A percentile compares a stretch with the other conserved stretches of the same genome.
Evolutionary conservation across 1,140 invertebrate genomes (phyloP).

Genomic region (Polyergus mexicanus): DNA sequence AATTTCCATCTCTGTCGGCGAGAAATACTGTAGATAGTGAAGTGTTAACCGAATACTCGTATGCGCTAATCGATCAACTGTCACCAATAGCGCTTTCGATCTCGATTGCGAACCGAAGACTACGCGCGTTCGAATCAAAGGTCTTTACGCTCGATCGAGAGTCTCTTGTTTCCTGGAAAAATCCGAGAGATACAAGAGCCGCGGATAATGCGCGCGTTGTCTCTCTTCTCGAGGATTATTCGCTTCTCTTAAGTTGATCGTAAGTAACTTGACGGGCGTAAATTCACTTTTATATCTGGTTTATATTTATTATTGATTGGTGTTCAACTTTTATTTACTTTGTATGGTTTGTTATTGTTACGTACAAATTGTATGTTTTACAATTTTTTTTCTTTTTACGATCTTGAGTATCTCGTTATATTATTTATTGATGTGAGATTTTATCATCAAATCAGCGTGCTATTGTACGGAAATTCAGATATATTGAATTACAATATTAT

Average conservation of each 20-base stretch:
- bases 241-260: neutral
- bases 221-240: conserved; percentile 13
- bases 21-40: neutral
- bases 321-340: conserved; percentile 1
- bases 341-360: too few species aligned
- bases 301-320: neutral
- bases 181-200: conserved; percentile 28
- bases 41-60: neutral
- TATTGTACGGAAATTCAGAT: neutral
- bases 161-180: conserved; percentile 26
- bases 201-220: conserved; percentile 28
- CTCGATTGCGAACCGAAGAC: neutral
- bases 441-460: neutral
- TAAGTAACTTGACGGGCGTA: neutral
- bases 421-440: neutral
- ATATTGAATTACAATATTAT: neutral
- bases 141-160: conserved; percentile 23
- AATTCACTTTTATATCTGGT: neutral
- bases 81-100: neutral
- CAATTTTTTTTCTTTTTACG: neutral
- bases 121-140: neutral
- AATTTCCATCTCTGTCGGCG: neutral
- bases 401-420: neutral
- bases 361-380: too few species aligned
- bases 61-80: neutral